phyloP scores from a whole-genome alignment of 2,888 invertebrate species.

The Itoplectis maculator region DNA sequence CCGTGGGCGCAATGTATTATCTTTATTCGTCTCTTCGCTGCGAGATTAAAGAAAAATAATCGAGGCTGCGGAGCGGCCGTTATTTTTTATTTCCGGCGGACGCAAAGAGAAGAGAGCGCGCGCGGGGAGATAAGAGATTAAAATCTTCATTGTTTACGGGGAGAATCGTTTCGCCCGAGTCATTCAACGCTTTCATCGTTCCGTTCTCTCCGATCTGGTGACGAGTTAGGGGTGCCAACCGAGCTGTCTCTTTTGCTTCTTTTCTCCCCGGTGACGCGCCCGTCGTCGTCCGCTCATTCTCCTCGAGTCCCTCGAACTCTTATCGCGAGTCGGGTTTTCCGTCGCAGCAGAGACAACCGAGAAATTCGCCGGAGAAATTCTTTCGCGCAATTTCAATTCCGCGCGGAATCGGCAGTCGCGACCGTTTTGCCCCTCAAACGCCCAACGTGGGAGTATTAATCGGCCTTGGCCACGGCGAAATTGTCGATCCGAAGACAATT shows the following conservation, averaged over 20 bases:
- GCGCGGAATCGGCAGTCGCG: neutral
- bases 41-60: slow-evolving; percentile 17
- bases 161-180: slow-evolving; percentile 14
- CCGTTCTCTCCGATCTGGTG: neutral
- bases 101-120: neutral
- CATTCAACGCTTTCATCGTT: slow-evolving; percentile 42
- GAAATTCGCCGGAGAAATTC: too few species aligned
- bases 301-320: slow-evolving; percentile 50
- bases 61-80: neutral
- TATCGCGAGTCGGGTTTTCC: slow-evolving; percentile 25
- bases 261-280: slow-evolving; percentile 6
- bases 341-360: neutral
- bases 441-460: neutral
- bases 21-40: neutral
- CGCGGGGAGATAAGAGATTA: slow-evolving; percentile 5
- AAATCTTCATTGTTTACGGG: slow-evolving; percentile 36
- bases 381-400: slow-evolving; percentile 46
- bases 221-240: neutral
- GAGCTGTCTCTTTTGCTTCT: neutral
- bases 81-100: slow-evolving; percentile 2
- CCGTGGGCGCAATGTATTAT: neutral
- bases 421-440: neutral
- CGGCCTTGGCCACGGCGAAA: neutral
- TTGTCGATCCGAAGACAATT: neutral
- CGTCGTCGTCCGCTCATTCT: slow-evolving; percentile 41